Evolutionary conservation across 2,113 vertebrate species (phyloP).

Genomic region (Chiloscyllium plagiosum): DNA sequence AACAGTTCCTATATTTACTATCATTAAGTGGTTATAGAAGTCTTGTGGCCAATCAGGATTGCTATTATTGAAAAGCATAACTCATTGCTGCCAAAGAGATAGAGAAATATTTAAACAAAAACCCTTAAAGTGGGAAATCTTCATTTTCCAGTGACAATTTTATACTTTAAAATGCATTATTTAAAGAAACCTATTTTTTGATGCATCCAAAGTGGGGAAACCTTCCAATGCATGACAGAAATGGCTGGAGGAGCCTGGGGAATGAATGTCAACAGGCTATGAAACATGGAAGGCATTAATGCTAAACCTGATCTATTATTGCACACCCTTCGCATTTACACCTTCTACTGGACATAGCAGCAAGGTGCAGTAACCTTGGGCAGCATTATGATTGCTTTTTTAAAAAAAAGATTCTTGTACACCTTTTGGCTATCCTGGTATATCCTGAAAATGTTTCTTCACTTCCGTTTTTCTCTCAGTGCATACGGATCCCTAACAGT

Average conservation of each 20-base stretch:
- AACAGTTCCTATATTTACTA: neutral
- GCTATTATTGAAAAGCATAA: neutral
- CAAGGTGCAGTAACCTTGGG: neutral
- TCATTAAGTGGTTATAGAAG: neutral
- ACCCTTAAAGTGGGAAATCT: neutral
- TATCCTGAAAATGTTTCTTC: constrained; percentile 39
- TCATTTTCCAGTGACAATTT: neutral
- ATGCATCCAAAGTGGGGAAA: neutral
- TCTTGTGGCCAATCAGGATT: neutral
- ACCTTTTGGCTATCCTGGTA: constrained; percentile 19
- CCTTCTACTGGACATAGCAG: too few relatives aligned
- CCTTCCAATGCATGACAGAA: neutral
- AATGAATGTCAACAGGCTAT: neutral
- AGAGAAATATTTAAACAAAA: neutral
- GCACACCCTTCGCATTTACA: neutral
- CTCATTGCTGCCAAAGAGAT: neutral
- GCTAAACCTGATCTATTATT: neutral
- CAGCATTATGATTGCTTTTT: neutral
- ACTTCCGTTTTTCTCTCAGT: constrained; percentile 56
- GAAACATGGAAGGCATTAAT: neutral
- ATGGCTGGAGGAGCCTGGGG: neutral
- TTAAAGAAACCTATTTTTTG: neutral
- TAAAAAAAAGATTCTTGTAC: neutral
- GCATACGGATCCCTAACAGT: constrained; percentile 96
- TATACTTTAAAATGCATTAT: neutral